These are phyloP conservation scores for Tetrax tetrax DNA, from an alignment of 2,113 vertebrate genomes.

Conservation along the genomic window DNA sequence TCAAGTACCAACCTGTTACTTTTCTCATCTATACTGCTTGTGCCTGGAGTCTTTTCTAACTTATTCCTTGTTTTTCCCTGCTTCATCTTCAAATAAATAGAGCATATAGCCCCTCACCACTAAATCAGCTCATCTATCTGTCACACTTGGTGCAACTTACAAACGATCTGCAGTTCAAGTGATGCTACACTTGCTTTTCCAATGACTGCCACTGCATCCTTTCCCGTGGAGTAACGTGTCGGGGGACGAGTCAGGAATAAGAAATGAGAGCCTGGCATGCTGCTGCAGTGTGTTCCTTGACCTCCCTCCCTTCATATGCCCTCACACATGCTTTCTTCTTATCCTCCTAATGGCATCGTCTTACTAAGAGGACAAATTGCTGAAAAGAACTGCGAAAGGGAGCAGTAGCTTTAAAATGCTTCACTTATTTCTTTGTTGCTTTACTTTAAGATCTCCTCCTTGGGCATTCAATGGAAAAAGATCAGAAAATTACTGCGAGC, in stretches of 20 bases:
- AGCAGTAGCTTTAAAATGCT: not conserved
- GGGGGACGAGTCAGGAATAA: conserved; percentile 8
- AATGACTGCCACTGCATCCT: not conserved
- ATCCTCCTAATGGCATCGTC: not conserved
- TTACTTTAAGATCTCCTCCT: not conserved
- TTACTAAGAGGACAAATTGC: not conserved
- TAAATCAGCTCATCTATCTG: not conserved
- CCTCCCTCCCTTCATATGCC: not conserved
- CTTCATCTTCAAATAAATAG: not conserved
- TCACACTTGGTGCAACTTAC: not conserved
- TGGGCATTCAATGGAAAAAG: not conserved
- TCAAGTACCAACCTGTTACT: not conserved
- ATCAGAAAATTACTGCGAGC: not conserved
- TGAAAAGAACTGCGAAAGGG: not conserved
- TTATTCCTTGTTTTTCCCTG: not conserved
- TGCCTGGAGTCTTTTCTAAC: not conserved
- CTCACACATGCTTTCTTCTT: not conserved
- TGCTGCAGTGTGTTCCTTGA: not conserved
- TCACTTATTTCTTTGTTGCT: not conserved
- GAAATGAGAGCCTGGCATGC: not conserved
- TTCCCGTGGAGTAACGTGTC: not conserved
- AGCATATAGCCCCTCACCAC: not conserved
- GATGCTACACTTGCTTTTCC: not conserved
- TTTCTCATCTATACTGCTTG: not conserved
- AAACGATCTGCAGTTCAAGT: not conserved